Evolutionary conservation across 30 jellyfish, hydroid and myxozoan genomes (phyloP).

Genomic region (Clytia hemisphaerica): DNA sequence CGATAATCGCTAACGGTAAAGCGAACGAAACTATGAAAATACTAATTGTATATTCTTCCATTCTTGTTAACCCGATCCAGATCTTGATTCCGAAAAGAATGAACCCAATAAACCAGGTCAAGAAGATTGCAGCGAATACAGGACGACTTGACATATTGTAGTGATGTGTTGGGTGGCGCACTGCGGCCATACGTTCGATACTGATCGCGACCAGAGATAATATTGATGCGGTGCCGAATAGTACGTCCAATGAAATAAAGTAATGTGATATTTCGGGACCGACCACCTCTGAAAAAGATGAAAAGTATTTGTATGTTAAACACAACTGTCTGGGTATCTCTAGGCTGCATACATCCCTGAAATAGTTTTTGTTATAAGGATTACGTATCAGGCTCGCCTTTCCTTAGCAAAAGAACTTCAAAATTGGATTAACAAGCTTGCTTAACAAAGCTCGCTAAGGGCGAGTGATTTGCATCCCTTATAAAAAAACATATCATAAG

Average conservation of each 20-base stretch:
- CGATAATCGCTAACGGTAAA: constrained; percentile 51
- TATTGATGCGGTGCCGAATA: constrained; percentile 67
- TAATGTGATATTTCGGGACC: too few species aligned
- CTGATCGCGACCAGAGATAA: constrained; percentile 59
- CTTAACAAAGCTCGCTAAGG: too few species aligned
- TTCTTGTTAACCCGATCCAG: not conserved
- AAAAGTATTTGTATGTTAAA: too few species aligned
- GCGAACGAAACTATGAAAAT: constrained; percentile 39
- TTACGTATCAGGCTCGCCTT: too few species aligned
- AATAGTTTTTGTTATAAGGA: too few species aligned
- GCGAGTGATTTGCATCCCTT: too few species aligned
- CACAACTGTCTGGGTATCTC: too few species aligned
- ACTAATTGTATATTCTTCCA: constrained; percentile 1
- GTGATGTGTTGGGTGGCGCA: constrained; percentile 67
- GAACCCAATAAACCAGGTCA: constrained; percentile 58
- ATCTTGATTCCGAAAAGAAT: constrained; percentile 24
- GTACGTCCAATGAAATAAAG: constrained; percentile 39
- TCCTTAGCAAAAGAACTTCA: too few species aligned
- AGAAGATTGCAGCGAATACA: constrained; percentile 44
- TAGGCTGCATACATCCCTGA: too few species aligned
- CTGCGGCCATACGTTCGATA: constrained; percentile 70
- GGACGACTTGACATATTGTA: constrained; percentile 63
- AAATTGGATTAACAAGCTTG: too few species aligned
- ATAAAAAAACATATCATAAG: too few species aligned
- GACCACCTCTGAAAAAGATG: too few species aligned